phyloP scores from a whole-genome alignment of 2,113 vertebrate genomes.

The Cyanistes caeruleus region DNA sequence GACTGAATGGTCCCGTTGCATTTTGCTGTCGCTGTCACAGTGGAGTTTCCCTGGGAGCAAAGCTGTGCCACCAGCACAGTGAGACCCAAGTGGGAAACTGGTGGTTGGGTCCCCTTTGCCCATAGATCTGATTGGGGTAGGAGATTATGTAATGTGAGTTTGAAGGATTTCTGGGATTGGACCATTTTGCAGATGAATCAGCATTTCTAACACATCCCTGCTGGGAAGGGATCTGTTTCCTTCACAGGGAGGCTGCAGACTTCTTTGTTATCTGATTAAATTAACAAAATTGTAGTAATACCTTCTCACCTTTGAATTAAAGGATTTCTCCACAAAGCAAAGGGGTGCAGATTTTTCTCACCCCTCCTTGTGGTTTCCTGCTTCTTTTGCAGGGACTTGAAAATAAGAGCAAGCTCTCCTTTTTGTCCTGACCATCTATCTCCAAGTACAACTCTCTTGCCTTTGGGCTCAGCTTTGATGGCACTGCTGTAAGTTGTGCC shows the following conservation, averaged over 20 bases:
- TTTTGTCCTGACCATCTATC: neutral
- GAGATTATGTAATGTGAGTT: neutral
- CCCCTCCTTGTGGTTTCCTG: neutral
- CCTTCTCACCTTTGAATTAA: neutral
- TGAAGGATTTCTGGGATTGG: neutral
- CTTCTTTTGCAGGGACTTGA: neutral
- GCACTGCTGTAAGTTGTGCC: neutral
- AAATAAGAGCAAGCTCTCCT: neutral
- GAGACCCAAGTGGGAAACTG: neutral
- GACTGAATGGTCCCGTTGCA: fast-evolving
- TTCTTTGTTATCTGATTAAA: neutral
- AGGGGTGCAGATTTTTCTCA: neutral
- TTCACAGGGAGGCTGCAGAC: neutral
- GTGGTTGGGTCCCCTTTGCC: neutral
- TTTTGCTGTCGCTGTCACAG: fast-evolving
- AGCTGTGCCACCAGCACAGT: neutral
- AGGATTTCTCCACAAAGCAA: neutral
- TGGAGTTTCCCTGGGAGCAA: neutral
- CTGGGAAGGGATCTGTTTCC: conserved; percentile 56
- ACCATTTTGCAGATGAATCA: conserved; percentile 44
- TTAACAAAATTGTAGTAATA: neutral
- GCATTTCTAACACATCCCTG: conserved; percentile 50
- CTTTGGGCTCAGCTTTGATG: neutral
- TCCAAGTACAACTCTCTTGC: neutral
- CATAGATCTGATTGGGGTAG: neutral